Evolutionary conservation across 1,140 invertebrate genomes (phyloP).

Genomic region (Varroa destructor): DNA sequence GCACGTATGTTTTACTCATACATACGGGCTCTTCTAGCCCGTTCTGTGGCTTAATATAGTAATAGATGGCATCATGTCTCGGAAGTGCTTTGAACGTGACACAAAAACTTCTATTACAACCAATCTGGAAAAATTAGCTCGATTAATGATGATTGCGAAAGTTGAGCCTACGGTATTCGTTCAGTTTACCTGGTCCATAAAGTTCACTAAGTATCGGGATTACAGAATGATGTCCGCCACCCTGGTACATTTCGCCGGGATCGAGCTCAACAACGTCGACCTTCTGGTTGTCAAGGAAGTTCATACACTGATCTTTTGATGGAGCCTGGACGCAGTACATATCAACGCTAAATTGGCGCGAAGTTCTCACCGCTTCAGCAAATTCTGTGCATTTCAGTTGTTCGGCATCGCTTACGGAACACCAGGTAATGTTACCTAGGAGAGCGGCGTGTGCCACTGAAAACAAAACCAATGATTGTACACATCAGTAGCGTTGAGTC

Average conservation of each 20-base stretch:
- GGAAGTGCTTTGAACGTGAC: too few relatives aligned
- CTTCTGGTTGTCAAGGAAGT: conserved; percentile 47
- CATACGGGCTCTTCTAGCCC: too few relatives aligned
- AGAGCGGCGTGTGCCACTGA: not conserved
- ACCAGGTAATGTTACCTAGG: conserved; percentile 48
- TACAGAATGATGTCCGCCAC: conserved; percentile 77
- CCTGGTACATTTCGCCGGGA: conserved; percentile 81
- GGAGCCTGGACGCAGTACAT: conserved; percentile 35
- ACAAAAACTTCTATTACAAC: too few relatives aligned
- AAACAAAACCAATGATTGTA: too few relatives aligned
- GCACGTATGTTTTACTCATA: too few relatives aligned
- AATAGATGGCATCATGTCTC: too few relatives aligned
- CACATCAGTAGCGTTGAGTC: too few relatives aligned
- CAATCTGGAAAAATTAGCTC: too few relatives aligned
- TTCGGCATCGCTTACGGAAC: conserved; percentile 57
- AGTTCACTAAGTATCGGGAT: conserved; percentile 58
- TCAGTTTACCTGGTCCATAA: conserved; percentile 39
- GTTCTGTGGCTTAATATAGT: too few relatives aligned
- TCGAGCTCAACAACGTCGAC: conserved; percentile 75
- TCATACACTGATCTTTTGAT: conserved; percentile 42
- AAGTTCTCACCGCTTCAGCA: not conserved
- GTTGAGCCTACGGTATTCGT: too few relatives aligned
- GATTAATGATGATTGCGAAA: too few relatives aligned
- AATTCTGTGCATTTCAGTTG: conserved; percentile 53
- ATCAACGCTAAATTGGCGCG: conserved; percentile 30